These are phyloP conservation scores for Cavia porcellus DNA, from an alignment of 2,113 vertebrate species.

Conservation along the genomic window DNA sequence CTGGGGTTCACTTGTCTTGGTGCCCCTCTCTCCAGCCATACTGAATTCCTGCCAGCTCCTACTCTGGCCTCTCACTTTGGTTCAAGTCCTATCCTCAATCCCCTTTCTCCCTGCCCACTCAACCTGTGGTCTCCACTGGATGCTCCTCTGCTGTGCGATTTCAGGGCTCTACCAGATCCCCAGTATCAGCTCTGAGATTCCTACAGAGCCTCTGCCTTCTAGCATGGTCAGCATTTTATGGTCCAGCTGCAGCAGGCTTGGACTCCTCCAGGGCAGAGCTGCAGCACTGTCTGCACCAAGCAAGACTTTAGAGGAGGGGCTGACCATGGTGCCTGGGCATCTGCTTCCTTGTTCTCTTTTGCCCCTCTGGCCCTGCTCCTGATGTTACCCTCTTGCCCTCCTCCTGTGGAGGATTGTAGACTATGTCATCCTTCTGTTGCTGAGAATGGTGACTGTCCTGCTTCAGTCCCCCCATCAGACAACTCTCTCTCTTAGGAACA, in stretches of 20 bases:
- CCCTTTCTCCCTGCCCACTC: background rate
- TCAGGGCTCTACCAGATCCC: background rate
- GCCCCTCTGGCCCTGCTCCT: background rate
- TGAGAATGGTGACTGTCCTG: constrained; percentile 52
- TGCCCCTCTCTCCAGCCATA: background rate
- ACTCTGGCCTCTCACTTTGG: background rate
- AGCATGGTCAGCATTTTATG: background rate
- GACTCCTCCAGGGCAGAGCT: background rate
- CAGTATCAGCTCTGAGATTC: background rate
- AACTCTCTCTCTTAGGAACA: background rate
- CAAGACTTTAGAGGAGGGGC: background rate
- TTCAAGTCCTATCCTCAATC: background rate
- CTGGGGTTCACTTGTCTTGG: background rate
- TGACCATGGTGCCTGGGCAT: rapidly evolving
- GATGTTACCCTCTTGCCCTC: background rate
- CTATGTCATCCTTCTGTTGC: background rate
- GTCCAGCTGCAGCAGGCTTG: background rate
- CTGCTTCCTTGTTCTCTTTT: background rate
- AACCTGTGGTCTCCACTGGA: background rate
- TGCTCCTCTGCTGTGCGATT: background rate
- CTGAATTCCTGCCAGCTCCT: background rate
- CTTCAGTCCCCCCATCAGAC: background rate
- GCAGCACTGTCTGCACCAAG: rapidly evolving
- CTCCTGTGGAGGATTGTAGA: background rate
- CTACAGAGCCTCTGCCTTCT: background rate